phyloP scores from a whole-genome alignment of 2,797 vertebrate genomes.

The Pithecia hirsuta region DNA sequence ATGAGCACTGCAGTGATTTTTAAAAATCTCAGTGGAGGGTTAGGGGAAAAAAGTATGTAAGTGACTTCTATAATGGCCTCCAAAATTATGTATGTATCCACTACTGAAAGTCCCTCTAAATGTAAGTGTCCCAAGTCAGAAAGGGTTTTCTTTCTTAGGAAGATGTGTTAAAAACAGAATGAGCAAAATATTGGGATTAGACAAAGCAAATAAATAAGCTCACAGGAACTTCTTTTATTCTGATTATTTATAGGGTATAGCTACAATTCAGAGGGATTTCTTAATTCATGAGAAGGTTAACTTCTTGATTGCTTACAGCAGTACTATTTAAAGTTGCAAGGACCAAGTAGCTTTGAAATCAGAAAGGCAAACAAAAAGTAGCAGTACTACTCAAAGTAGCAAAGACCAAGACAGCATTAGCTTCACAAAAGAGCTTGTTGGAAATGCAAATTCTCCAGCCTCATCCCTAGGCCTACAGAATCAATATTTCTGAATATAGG shows the following conservation, averaged over 20 bases:
- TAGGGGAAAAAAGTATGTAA: background rate
- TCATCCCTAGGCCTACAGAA: background rate
- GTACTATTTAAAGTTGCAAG: too few relatives aligned
- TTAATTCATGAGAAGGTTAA: background rate
- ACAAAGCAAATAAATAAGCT: conserved; percentile 22
- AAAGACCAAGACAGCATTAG: background rate
- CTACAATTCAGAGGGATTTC: background rate
- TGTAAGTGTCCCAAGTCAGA: background rate
- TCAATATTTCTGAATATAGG: background rate
- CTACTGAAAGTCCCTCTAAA: background rate
- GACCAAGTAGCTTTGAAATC: background rate
- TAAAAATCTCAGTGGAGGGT: background rate
- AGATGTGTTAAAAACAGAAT: background rate
- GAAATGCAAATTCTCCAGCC: background rate
- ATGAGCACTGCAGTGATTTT: background rate
- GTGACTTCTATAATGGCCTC: background rate
- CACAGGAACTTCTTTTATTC: background rate
- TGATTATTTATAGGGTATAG: background rate
- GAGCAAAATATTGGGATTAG: background rate
- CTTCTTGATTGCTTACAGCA: background rate
- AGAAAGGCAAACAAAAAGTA: too few relatives aligned
- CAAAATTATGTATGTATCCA: background rate
- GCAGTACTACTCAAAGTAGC: too few relatives aligned
- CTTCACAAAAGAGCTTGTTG: background rate
- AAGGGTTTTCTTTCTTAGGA: background rate